Evolutionary conservation across 1,140 invertebrate genomes (phyloP), one percentile per base, ranked within the genome.

Genomic region (Calliphora vicina): DNA sequence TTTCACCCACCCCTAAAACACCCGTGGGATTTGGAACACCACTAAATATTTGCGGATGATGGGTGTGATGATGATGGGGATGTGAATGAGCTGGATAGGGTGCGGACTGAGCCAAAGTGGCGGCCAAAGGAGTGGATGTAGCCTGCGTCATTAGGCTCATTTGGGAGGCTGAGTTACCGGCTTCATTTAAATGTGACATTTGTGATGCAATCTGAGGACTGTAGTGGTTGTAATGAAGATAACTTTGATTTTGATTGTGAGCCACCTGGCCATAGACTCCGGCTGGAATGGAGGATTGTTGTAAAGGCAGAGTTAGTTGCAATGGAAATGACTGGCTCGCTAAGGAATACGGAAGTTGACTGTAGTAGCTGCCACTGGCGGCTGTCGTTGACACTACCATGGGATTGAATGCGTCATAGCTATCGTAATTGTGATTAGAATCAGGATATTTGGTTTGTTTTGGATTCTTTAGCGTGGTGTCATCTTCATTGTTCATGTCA

Each of bases 361-460:
- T 87, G 82, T 90, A 90, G 74, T 89, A 90, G 81, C 87, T 86
- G 61, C 85, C 83, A 17, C 84, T 80, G 15, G 84, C 73, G 23
- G 85, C 80, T 25, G 61, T 23, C 23, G 74, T 78, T 45, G 87
- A 85, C 42, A 88, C 74, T 74, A 87, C 85, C 92, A 89, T 87
- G 84, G 88, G 91, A 86, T 93, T 93, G 83, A 93, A 93, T 83
- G 93, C 91, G 85, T 93, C 93, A 83, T 93, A 92, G n/a, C 91
- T 89, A 74, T 91, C 91, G 27, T 90, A 88, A 82, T 92, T 90
- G 35, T 88, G 90, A 85, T 91, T 90, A n/a, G 89, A 89, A 50
- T 92, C 86, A 26, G 91, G 92, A 84, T 93, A 94, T 84, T 94
- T 94, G 80, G 94, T 88, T 87, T 80, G 78, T 57, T 84, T 84